Base-by-base conservation (phyloP, 2,888 invertebrate genomes). In the Notocelia uddmanniana region DNA sequence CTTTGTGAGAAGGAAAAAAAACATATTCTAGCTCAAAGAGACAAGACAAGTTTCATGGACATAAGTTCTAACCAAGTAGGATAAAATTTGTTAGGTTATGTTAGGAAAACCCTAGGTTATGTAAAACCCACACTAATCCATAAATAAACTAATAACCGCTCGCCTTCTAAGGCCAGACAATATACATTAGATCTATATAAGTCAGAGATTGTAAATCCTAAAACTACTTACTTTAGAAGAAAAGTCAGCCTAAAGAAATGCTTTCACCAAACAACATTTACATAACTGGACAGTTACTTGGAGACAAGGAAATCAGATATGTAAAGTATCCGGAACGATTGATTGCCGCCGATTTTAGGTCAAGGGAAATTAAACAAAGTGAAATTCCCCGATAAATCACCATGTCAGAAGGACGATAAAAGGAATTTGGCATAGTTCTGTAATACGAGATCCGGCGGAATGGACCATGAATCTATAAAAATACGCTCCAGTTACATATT, bases 391-490 rank as follows among this genome's bases (percentile, higher is more conserved):
- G 72, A 77, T 78, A 80, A 82, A 83, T 82, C 77, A 80, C 80
- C 73, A 79, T 76, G 76, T 74, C 76, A 76, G 76, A 76, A 55
- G 71, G 60, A 72, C 66, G 77, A 80, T 80, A 82, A 78, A 85
- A 84, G 82, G 78, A 80, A 83, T 85, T 89, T 88, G 88, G 89
- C 87, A 86, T 84, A 79, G 83, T 78, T 81, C 80, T 84, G 74
- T 79, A 75, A 75, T 79, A 76, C 78, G 78, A 83, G 83, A 86
- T 86, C 82, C 78, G 78, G 79, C 76, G 78, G 79, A 85, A 84
- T 82, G 83, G 84, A 86, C 85, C 86, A 86, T 90, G 90, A 89
- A 87, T 91, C 84, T 84, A 80, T 85, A 80, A 85, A 86, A 85
- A 85, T 83, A 81, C 80, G 89, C 74, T 83, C 86, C 79, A 88